Percentiles rank a stretch among this genome's conserved stretches.
phyloP scores from a whole-genome alignment of 2,888 invertebrate species.

The Acanthosepion pharaonis region DNA sequence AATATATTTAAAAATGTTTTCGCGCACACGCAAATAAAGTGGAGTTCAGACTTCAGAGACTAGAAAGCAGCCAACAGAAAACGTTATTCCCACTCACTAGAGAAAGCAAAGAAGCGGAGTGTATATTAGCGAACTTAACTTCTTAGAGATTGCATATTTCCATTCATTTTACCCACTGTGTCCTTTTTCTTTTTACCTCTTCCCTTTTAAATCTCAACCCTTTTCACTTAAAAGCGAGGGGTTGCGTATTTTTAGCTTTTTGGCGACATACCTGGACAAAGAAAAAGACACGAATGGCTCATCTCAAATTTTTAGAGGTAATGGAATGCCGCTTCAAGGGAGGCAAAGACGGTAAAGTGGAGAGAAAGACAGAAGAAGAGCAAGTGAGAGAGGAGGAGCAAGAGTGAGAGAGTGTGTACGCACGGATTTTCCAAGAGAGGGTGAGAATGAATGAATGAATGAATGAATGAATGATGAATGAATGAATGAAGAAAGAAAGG shows the following conservation, averaged over 20 bases:
- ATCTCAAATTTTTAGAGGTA: neutral
- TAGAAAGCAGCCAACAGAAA: too few species aligned
- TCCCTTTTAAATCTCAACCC: neutral
- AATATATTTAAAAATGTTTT: too few species aligned
- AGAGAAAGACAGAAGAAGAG: neutral
- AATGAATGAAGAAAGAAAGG: neutral
- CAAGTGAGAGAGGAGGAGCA: neutral
- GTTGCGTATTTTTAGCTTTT: neutral
- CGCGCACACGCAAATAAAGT: too few species aligned
- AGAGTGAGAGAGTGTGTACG: too few species aligned
- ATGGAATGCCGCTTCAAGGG: neutral
- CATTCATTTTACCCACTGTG: neutral
- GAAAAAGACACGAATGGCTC: slow-evolving; percentile 15
- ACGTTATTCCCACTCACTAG: too few species aligned
- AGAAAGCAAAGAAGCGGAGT: too few species aligned
- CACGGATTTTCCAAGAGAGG: too few species aligned
- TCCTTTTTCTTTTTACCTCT: neutral
- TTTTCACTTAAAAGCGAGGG: neutral
- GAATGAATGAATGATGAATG: neutral
- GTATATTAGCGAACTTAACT: slow-evolving; percentile 1
- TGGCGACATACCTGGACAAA: slow-evolving; percentile 5
- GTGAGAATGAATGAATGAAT: neutral
- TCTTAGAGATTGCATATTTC: neutral
- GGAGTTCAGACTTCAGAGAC: too few species aligned
- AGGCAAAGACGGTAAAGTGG: neutral